phyloP scores from a whole-genome alignment of 2,888 invertebrate genomes.

The Drosophila picticornis region DNA sequence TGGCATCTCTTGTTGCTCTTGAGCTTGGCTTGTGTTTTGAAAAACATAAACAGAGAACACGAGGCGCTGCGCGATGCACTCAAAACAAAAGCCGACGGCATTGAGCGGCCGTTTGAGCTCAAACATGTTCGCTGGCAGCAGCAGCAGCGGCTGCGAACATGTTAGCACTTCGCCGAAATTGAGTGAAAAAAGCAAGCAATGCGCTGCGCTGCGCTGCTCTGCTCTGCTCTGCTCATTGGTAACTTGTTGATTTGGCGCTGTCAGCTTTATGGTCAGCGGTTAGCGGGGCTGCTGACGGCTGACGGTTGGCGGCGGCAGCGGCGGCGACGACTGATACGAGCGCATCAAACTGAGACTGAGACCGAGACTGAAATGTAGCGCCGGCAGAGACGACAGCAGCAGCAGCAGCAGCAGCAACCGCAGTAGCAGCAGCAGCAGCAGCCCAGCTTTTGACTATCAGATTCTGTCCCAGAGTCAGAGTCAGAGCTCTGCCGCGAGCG shows the following conservation, averaged over 20 bases:
- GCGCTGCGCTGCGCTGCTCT: conserved; percentile 33
- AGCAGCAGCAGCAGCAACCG: conserved; percentile 3
- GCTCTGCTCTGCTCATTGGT: conserved; percentile 46
- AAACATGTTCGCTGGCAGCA: conserved; percentile 53
- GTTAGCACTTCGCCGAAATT: conserved; percentile 31
- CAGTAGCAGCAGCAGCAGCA: conserved; percentile 15
- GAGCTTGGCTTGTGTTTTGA: conserved; percentile 42
- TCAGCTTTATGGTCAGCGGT: conserved; percentile 5
- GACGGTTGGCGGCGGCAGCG: conserved; percentile 13
- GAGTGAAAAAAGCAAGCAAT: conserved; percentile 29
- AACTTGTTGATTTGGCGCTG: conserved; percentile 63
- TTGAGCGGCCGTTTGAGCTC: conserved; percentile 36
- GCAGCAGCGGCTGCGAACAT: conserved; percentile 16
- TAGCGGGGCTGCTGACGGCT: conserved; percentile 4
- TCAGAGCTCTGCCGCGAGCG: conserved; percentile 33
- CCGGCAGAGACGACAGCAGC: conserved; percentile 30
- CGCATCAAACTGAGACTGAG: conserved; percentile 43
- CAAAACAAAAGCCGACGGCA: conserved; percentile 43
- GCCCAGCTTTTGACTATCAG: conserved; percentile 59
- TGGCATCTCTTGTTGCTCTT: conserved; percentile 47
- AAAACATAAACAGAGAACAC: conserved; percentile 65
- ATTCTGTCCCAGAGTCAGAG: conserved; percentile 51
- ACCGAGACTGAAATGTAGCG: conserved; percentile 14
- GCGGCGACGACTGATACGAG: conserved; percentile 41
- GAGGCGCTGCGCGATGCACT: conserved; percentile 30